Evolutionary conservation across 2,113 vertebrate genomes (phyloP).

Genomic region (Peromyscus californicus): DNA sequence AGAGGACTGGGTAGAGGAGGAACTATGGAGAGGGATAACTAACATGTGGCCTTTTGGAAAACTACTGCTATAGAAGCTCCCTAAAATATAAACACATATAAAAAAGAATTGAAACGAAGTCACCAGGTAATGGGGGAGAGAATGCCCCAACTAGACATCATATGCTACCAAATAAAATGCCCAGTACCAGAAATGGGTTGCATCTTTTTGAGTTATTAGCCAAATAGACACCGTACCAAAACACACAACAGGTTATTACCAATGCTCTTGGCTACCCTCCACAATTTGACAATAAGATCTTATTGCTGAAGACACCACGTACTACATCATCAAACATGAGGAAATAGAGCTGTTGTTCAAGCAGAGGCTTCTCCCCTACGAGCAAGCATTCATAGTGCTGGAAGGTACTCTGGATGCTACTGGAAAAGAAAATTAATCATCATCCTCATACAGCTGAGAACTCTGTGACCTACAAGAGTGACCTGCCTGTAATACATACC

Average conservation of each 20-base stretch:
- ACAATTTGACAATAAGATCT: neutral
- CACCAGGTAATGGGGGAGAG: neutral
- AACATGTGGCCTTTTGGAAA: neutral
- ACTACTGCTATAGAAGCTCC: neutral
- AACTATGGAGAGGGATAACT: neutral
- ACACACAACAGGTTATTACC: neutral
- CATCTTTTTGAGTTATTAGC: neutral
- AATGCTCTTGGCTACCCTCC: neutral
- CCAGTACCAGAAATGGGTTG: neutral
- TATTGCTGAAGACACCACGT: neutral
- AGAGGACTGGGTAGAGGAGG: neutral
- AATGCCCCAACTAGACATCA: neutral
- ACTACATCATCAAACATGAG: neutral
- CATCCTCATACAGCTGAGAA: neutral
- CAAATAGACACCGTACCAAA: neutral
- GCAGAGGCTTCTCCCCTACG: neutral
- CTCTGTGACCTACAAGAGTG: neutral
- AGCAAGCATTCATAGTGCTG: too few relatives aligned
- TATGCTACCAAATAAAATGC: neutral
- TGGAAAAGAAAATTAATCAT: neutral
- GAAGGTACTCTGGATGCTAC: neutral
- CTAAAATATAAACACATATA: neutral
- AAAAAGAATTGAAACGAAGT: neutral
- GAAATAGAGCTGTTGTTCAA: fast-evolving
- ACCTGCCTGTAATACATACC: neutral